Evolutionary conservation across 2,888 invertebrate genomes (phyloP), one percentile per base, ranked within the genome.

Genomic region (Octodonta nipae): DNA sequence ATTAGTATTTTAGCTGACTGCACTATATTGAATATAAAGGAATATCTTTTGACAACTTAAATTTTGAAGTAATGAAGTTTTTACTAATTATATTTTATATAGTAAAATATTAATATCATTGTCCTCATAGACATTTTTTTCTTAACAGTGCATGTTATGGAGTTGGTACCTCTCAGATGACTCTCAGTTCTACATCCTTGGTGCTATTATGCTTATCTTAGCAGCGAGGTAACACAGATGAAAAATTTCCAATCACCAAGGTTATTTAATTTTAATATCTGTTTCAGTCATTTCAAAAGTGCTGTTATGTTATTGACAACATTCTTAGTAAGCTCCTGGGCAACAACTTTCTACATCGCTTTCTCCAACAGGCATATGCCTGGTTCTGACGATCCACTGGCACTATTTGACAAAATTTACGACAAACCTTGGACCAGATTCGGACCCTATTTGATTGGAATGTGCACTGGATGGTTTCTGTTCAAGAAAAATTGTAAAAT

Each of bases 111-210:
- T 10, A n/a, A n/a, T n/a, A n/a, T n/a, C 13, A 15, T n/a, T 8
- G 12, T 11, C 3, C 8, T 10, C 13, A 8, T 33, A 29, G 26
- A 8, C 17, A 17, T 7, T 6, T 15, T 7, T 13, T 15, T 24
- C 26, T 26, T 64, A 64, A 26, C 65, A 86, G 85, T 87, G 86
- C 56, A 86, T 87, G 86, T 57, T 86, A 17, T 87, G 86, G 86
- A 86, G 85, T 65, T 87, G 86, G 86, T 86, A 87, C 53, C 64
- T 87, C 28, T 81, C 86, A 1, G 84, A 86, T 49, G 86, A 87
- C 54, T 84, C 85, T 0, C 86, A 86, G 53, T 86, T 87, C 61
- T 87, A 86, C 55, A 74, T 83, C 1, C 70, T 87, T 40, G 84
- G 85, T 38, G 81, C 81, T 1, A 70, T 86, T 4, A 73, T 86